phyloP scores from a whole-genome alignment of 2,888 invertebrate genomes.

The Eristalis intricaria region DNA sequence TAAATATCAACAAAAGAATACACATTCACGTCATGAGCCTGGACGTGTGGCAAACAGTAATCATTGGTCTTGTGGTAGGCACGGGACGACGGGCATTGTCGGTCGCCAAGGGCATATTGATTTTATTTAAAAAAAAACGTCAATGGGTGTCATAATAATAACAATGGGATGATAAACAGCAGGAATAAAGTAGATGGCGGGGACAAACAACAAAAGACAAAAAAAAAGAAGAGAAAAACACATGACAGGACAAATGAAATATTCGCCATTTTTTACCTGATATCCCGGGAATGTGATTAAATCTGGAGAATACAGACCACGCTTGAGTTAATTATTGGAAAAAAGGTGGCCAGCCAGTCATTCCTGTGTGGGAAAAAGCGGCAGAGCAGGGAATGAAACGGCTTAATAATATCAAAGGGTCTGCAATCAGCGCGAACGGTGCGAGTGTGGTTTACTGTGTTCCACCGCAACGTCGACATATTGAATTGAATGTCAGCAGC shows the following conservation, averaged over 20 bases:
- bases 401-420: not conserved
- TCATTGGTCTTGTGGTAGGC: not conserved
- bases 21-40: not conserved
- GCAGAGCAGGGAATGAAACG: not conserved
- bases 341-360: not conserved
- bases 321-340: slow-evolving; percentile 2
- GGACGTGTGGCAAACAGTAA: not conserved
- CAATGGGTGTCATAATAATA: slow-evolving; percentile 6
- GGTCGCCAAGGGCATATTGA: slow-evolving; percentile 5
- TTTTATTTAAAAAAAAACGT: not conserved
- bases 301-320: not conserved
- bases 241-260: not conserved
- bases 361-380: too few relatives aligned
- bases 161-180: not conserved
- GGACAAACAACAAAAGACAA: not conserved
- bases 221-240: not conserved
- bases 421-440: not conserved
- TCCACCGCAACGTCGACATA: not conserved
- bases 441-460: not conserved
- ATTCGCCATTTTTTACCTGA: not conserved
- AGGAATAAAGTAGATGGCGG: not conserved
- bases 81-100: not conserved
- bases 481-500: not conserved
- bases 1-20: not conserved
- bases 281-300: not conserved